These are phyloP conservation scores for Bombylius discolor DNA, from an alignment of 2,888 invertebrate genomes.

Conservation along the genomic window DNA sequence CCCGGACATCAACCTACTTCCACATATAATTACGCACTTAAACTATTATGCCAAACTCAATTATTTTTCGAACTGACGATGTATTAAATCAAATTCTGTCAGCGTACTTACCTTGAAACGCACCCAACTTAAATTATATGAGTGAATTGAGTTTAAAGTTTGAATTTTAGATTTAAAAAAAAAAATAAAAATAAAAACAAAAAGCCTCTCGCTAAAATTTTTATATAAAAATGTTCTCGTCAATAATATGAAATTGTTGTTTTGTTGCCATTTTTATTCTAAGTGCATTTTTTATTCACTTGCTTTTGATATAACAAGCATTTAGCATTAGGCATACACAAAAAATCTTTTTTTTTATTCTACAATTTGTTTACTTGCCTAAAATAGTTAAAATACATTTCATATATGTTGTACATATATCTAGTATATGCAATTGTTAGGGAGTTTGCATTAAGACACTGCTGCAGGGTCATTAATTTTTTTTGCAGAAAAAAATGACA, in stretches of 20 bases:
- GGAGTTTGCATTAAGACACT: no score
- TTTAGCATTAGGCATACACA: no score
- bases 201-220: neutral
- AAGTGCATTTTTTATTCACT: no score
- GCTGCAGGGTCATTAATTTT: no score
- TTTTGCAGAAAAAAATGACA: no score
- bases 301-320: no score
- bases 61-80: conserved; percentile 9
- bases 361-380: neutral
- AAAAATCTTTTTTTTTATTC: conserved; percentile 5
- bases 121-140: conserved; percentile 10
- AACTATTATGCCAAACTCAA: conserved; percentile 10
- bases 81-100: conserved; percentile 17
- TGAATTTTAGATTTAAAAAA: neutral
- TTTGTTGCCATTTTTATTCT: no score
- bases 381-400: no score
- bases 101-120: conserved; percentile 17
- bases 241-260: conserved; percentile 3
- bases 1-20: conserved; percentile 14
- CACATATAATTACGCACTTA: conserved; percentile 7
- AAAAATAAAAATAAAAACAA: neutral
- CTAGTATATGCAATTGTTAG: no score
- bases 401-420: no score
- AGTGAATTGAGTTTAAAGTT: no score
- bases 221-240: neutral